Evolutionary conservation across 2,888 invertebrate species (phyloP), one percentile per base, ranked within the genome.

Genomic region (Trachelus stipa): DNA sequence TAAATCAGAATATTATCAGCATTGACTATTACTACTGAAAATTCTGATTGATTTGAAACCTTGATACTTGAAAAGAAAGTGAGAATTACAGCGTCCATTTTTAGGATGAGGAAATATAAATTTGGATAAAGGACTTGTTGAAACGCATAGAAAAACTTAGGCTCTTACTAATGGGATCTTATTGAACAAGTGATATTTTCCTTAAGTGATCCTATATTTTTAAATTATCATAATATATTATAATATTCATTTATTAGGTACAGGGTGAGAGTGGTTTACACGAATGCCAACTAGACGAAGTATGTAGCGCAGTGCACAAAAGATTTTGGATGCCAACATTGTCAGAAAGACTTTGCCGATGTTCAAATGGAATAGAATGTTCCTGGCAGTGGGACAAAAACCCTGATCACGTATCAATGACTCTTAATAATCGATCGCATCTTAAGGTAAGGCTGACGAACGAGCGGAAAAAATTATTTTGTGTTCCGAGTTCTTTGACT

Each of bases 341-440:
- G 80, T 93, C 94, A 0, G 92, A 94, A 88, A 92, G 95, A 23
- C 91, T 95, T 76, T 95, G 95, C 82, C 93, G 93, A 76, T 95
- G 95, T 90, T 91, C 92, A 68, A 92, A 92, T 30, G 92, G 94
- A 11, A 91, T 85, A 31, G 92, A 92, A 79, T 93, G 93, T 81
- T 92, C 93, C 0, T 91, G 91, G 88, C 92, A 93, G 71, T 92
- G 91, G 91, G 85, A 87, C 86, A 91, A 92, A 83, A 78, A 88
- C 4, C 83, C 83, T 76, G 92, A 88, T 77, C 88, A 88, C 80
- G 85, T 87, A 4, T 92, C 92, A 15, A 85, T 94, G 73, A 90
- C 90, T 75, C 90, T 95, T 68, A 94, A 94, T 89, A 94, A 94
- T 85, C 92, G 94, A 80, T 93, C 94, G 3, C 90, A 93, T 79